A percentile compares a stretch with the other conserved stretches of the same genome.
phyloP scores from a whole-genome alignment of 2,888 invertebrate species.

The Microctonus brassicae region DNA sequence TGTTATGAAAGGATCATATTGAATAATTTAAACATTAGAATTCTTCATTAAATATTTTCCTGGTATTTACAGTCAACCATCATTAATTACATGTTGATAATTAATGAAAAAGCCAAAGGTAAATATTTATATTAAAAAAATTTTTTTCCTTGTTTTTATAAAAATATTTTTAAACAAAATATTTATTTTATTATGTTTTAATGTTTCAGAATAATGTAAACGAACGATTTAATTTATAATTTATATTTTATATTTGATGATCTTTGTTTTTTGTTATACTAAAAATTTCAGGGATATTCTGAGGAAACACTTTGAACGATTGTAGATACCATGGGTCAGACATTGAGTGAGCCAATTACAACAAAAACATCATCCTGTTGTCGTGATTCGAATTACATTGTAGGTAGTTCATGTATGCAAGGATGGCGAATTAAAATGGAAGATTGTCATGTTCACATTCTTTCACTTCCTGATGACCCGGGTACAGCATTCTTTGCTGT shows the following conservation, averaged over 20 bases:
- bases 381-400: conserved; percentile 79
- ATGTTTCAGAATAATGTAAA: too few relatives aligned
- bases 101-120: not conserved
- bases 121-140: too few relatives aligned
- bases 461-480: conserved; percentile 93
- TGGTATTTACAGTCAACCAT: not conserved
- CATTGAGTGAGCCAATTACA: conserved; percentile 96
- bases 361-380: conserved; percentile 87
- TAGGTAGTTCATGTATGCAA: conserved; percentile 99
- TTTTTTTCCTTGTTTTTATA: too few relatives aligned
- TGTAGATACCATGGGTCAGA: conserved; percentile 88
- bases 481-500: conserved; percentile 96
- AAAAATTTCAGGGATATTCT: not conserved
- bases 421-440: conserved; percentile 99
- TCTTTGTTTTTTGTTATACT: not conserved
- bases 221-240: too few relatives aligned
- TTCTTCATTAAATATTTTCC: not conserved
- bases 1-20: too few relatives aligned
- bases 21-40: too few relatives aligned
- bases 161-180: too few relatives aligned
- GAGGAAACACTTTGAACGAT: not conserved
- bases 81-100: not conserved
- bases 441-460: conserved; percentile 96
- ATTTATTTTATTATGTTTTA: too few relatives aligned
- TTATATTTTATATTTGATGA: too few relatives aligned